A percentile compares a stretch with the other conserved stretches of the same genome.
phyloP scores from a whole-genome alignment of 2,113 vertebrate species.

The Diadophis punctatus region DNA sequence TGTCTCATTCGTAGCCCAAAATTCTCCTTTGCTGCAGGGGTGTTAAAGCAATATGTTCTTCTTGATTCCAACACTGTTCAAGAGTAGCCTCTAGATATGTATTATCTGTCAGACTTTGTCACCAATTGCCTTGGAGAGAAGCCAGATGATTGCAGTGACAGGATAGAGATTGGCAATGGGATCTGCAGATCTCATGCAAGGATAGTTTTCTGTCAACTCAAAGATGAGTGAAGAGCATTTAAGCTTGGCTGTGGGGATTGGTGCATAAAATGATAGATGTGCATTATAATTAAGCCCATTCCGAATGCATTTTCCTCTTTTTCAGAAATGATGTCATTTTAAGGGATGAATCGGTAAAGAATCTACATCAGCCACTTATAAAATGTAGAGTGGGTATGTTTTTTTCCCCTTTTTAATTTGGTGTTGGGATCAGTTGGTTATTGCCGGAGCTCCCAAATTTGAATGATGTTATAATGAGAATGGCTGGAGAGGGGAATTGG shows the following conservation, averaged over 20 bases:
- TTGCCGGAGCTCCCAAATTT: neutral
- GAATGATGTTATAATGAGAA: neutral
- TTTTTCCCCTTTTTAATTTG: neutral
- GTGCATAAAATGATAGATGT: neutral
- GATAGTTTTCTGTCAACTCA: neutral
- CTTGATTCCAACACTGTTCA: neutral
- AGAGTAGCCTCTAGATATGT: neutral
- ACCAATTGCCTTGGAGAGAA: neutral
- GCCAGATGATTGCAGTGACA: neutral
- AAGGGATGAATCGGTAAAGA: neutral
- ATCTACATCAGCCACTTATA: neutral
- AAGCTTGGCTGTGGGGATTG: neutral
- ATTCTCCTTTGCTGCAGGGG: neutral
- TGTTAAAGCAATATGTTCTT: neutral
- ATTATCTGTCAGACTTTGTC: neutral
- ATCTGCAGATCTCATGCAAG: neutral
- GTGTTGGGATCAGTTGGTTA: neutral
- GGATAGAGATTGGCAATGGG: neutral
- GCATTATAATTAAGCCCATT: neutral
- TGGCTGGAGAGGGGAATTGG: neutral
- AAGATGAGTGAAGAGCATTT: neutral
- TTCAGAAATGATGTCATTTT: neutral
- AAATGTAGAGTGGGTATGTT: neutral
- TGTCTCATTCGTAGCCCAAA: neutral
- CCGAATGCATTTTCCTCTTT: neutral